Evolutionary conservation across 2,888 invertebrate species (phyloP).

Genomic region (Lasioglossum calceatum): DNA sequence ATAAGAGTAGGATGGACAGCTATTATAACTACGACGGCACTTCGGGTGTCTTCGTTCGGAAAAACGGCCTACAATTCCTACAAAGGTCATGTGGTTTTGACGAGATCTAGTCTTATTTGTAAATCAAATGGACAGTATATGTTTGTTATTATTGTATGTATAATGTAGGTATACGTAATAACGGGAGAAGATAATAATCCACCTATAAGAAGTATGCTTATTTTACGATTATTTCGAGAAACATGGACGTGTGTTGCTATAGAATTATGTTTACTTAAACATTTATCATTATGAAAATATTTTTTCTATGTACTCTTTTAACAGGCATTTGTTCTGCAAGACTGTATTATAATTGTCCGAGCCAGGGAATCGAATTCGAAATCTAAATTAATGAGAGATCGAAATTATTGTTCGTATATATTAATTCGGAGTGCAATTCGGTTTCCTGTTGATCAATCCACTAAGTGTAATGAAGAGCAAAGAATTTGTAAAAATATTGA

Average conservation of each 20-base stretch:
- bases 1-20: too few relatives aligned
- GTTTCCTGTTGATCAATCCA: not conserved
- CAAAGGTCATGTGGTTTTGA: not conserved
- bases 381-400: not conserved
- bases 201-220: conserved; percentile 27
- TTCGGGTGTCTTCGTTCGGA: not conserved
- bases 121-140: conserved; percentile 2
- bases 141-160: conserved; percentile 10
- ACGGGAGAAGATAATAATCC: conserved; percentile 31
- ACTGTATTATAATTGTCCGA: conserved; percentile 10
- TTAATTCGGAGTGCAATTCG: not conserved
- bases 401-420: not conserved
- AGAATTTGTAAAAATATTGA: not conserved
- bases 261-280: conserved; percentile 13
- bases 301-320: conserved; percentile 16
- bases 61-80: not conserved
- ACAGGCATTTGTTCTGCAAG: conserved; percentile 17
- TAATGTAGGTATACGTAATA: not conserved
- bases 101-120: not conserved
- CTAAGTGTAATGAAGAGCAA: not conserved
- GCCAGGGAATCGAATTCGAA: conserved; percentile 8
- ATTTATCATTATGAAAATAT: conserved; percentile 23
- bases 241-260: conserved; percentile 4
- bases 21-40: not conserved
- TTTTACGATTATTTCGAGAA: conserved; percentile 31